These are phyloP conservation scores for Hirundo rustica DNA, from an alignment of 2,797 vertebrate genomes.

Conservation along the genomic window DNA sequence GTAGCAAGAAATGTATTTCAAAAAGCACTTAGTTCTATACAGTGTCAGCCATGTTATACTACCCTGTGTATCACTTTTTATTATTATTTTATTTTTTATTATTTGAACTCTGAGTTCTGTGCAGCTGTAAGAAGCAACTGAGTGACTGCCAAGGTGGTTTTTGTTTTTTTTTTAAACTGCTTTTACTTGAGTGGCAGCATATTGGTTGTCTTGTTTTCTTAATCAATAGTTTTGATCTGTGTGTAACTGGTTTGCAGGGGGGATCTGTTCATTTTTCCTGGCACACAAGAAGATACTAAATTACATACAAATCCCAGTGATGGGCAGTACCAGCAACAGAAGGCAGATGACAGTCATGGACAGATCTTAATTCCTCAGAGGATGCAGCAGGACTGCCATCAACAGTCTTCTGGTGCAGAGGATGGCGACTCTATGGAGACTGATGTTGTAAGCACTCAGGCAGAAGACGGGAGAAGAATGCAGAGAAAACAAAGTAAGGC, in stretches of 20 bases:
- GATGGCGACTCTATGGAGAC: slow-evolving; percentile 52
- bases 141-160: not conserved
- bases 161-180: rapidly evolving
- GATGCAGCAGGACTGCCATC: slow-evolving; percentile 4
- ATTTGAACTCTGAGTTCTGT: not conserved
- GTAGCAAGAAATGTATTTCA: not conserved
- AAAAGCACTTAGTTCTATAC: not conserved
- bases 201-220: not conserved
- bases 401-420: not conserved
- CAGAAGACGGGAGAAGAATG: slow-evolving; percentile 10
- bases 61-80: not conserved
- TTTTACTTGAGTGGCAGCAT: not conserved
- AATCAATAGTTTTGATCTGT: not conserved
- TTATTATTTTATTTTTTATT: not conserved
- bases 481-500: slow-evolving; percentile 27
- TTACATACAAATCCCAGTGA: slow-evolving; percentile 30
- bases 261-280: slow-evolving; percentile 75
- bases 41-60: not conserved
- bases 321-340: slow-evolving; percentile 41
- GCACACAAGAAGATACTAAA: slow-evolving; percentile 58
- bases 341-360: slow-evolving; percentile 64
- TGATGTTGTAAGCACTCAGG: not conserved
- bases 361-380: not conserved
- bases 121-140: not conserved
- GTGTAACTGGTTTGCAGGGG: slow-evolving; percentile 75